Evolutionary conservation across 2,888 invertebrate species (phyloP).

Genomic region (Carabus problematicus): DNA sequence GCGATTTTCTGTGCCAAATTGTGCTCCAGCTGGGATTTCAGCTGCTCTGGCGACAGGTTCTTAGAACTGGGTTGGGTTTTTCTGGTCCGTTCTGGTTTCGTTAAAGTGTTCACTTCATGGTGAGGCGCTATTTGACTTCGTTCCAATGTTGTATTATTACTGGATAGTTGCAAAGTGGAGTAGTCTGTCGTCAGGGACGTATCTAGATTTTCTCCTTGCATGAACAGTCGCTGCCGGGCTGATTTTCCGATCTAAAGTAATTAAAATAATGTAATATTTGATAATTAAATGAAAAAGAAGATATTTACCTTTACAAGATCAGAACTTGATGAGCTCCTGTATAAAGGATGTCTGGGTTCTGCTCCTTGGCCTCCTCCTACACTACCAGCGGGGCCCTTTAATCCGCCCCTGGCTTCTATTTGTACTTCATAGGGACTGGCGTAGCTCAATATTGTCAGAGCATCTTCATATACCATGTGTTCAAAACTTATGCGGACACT

Average conservation of each 20-base stretch:
- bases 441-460: constrained; percentile 85
- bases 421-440: constrained; percentile 91
- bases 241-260: constrained; percentile 53
- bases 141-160: constrained; percentile 56
- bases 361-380: constrained; percentile 49
- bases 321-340: constrained; percentile 79
- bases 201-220: constrained; percentile 57
- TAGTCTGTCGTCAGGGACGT: constrained; percentile 57
- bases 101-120: constrained; percentile 44
- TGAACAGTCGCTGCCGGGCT: constrained; percentile 56
- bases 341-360: constrained; percentile 76
- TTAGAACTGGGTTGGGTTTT: constrained; percentile 44
- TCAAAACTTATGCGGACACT: constrained; percentile 87
- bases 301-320: constrained; percentile 74
- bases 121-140: constrained; percentile 53
- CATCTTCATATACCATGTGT: constrained; percentile 90
- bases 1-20: constrained; percentile 50
- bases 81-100: constrained; percentile 48
- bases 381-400: constrained; percentile 51
- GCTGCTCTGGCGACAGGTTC: constrained; percentile 51
- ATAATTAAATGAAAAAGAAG: constrained; percentile 23
- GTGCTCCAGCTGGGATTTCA: constrained; percentile 54
- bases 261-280: neutral
- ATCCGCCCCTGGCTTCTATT: constrained; percentile 71
- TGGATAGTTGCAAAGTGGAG: constrained; percentile 57